Percentiles rank a stretch among this genome's conserved stretches.
Evolutionary conservation across 2,888 invertebrate species (phyloP).

Genomic region (Temnothorax unifasciatus): DNA sequence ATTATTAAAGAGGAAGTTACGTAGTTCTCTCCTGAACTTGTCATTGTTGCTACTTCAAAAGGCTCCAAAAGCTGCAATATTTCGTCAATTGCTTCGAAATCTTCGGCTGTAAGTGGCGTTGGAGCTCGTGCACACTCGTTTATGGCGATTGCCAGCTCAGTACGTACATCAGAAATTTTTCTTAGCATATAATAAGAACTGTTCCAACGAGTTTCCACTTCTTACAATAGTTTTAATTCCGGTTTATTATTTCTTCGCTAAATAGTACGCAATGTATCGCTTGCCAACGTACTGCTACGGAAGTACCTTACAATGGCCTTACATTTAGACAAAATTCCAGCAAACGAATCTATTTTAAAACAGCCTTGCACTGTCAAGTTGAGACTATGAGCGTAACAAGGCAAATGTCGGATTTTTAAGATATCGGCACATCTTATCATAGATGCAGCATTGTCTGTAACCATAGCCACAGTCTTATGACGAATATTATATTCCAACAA

Average conservation of each 20-base stretch:
- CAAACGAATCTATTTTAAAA: too few relatives aligned
- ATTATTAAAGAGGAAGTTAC: not conserved
- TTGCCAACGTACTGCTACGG: not conserved
- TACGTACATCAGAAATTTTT: not conserved
- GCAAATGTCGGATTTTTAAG: too few relatives aligned
- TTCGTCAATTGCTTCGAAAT: slow-evolving; percentile 1
- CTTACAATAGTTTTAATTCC: not conserved
- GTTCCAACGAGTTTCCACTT: not conserved
- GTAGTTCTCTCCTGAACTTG: not conserved
- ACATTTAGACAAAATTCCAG: not conserved
- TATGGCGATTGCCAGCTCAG: slow-evolving; percentile 2
- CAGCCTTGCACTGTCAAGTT: too few relatives aligned
- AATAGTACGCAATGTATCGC: slow-evolving; percentile 4
- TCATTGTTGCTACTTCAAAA: not conserved
- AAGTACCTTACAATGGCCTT: not conserved
- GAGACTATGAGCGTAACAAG: too few relatives aligned
- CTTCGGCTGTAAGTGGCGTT: not conserved
- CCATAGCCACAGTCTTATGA: too few relatives aligned
- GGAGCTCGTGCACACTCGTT: not conserved
- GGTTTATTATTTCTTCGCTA: not conserved
- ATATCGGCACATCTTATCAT: too few relatives aligned
- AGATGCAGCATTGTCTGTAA: too few relatives aligned
- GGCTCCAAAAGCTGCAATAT: slow-evolving; percentile 1
- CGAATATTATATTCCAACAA: not conserved
- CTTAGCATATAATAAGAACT: not conserved